phyloP scores from a whole-genome alignment of 2,113 vertebrate genomes.

The Lontra canadensis region DNA sequence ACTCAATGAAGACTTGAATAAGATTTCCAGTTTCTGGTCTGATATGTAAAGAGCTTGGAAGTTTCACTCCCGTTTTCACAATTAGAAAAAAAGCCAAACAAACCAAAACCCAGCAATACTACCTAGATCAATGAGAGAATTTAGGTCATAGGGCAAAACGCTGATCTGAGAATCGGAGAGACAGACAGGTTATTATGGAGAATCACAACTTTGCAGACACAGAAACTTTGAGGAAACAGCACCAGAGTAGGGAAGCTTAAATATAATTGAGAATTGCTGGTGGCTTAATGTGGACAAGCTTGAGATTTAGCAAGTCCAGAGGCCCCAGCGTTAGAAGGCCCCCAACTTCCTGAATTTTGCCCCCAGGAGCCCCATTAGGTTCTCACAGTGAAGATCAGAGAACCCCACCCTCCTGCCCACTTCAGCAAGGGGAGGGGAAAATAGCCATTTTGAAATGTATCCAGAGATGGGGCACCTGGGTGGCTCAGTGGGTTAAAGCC shows the following conservation, averaged over 20 bases:
- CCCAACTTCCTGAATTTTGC: not conserved
- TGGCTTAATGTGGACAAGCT: not conserved
- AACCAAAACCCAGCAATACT: not conserved
- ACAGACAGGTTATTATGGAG: not conserved
- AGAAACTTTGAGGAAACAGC: not conserved
- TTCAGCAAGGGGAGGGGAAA: not conserved
- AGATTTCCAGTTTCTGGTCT: not conserved
- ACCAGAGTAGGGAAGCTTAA: not conserved
- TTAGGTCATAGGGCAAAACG: not conserved
- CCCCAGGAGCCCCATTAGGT: not conserved
- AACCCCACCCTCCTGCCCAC: not conserved
- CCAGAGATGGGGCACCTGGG: not conserved
- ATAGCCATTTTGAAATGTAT: not conserved
- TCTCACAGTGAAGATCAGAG: not conserved
- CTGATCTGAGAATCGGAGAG: not conserved
- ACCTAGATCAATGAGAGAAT: not conserved
- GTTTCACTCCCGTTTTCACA: not conserved
- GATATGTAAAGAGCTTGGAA: not conserved
- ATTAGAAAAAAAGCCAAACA: not conserved
- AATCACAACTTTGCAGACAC: not conserved
- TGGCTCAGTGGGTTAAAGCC: too few species aligned
- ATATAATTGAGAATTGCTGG: not conserved
- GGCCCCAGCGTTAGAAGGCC: rapidly evolving
- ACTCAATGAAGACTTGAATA: not conserved
- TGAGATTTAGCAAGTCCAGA: not conserved